Percentiles rank a stretch among this genome's conserved stretches.
These are phyloP conservation scores for Chloroceryle inda DNA, from an alignment of 2,797 vertebrate species.

Conservation along the genomic window DNA sequence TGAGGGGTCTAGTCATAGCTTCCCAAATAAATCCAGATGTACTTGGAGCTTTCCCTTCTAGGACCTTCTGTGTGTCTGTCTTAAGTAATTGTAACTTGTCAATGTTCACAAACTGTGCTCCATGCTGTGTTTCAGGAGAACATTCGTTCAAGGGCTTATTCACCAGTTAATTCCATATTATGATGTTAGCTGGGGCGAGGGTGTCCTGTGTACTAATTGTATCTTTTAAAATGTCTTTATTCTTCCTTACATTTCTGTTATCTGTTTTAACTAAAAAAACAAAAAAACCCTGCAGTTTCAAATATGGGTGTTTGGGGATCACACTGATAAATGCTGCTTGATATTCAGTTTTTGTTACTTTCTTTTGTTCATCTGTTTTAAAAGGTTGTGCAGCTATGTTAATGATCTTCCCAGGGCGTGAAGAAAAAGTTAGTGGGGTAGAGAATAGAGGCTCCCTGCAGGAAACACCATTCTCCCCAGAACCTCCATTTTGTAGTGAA, in stretches of 20 bases:
- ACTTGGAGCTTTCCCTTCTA: neutral
- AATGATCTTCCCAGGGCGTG: neutral
- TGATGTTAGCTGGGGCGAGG: neutral
- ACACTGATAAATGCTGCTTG: neutral
- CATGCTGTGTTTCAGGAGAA: neutral
- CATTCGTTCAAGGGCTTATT: neutral
- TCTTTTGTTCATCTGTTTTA: neutral
- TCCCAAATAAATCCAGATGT: neutral
- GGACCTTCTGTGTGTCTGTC: neutral
- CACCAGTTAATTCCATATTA: rapidly evolving
- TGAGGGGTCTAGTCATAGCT: neutral
- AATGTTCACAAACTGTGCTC: neutral
- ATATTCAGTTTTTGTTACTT: neutral
- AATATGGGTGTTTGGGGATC: neutral
- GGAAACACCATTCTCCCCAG: neutral
- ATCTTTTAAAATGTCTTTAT: neutral
- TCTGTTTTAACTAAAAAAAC: neutral
- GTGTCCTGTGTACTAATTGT: rapidly evolving
- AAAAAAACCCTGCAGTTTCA: neutral
- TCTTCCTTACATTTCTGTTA: rapidly evolving
- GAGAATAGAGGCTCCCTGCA: neutral
- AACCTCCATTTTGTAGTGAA: neutral
- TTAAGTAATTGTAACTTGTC: neutral
- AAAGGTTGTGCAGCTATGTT: neutral
- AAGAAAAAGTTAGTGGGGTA: neutral